These are phyloP conservation scores for Acyrthosiphon pisum DNA, from an alignment of 1,140 invertebrate species.

Conservation along the genomic window DNA sequence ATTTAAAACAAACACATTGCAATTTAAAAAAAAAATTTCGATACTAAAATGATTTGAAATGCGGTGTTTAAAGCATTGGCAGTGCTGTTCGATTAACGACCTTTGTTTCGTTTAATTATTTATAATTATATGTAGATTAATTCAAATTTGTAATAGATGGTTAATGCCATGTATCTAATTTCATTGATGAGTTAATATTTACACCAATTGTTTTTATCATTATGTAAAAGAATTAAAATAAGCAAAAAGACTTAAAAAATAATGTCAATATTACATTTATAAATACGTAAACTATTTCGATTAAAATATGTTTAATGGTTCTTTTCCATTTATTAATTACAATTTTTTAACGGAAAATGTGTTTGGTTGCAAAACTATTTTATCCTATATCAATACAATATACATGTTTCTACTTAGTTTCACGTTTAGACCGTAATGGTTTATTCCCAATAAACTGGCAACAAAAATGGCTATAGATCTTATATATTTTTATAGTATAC, in stretches of 20 bases:
- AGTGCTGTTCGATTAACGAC: constrained; percentile 35
- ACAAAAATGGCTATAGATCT: not conserved
- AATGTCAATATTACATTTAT: not conserved
- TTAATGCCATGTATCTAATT: not conserved
- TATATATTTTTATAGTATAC: not conserved
- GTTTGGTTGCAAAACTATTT: not conserved
- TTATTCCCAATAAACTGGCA: not conserved
- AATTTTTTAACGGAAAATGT: not conserved
- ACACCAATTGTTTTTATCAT: not conserved
- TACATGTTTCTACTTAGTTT: not conserved
- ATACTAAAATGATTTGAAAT: constrained; percentile 33
- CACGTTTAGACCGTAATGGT: not conserved
- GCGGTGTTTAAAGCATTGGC: not conserved
- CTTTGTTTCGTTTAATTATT: not conserved
- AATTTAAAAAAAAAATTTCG: not conserved
- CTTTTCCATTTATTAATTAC: not conserved
- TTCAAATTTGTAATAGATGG: not conserved
- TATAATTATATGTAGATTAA: constrained; percentile 39
- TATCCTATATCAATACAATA: not conserved
- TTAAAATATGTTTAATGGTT: not conserved
- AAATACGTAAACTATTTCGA: not conserved
- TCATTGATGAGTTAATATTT: not conserved
- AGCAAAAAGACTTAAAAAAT: not conserved
- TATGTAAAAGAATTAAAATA: not conserved
- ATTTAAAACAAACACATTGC: not conserved